Evolutionary conservation across 2,797 vertebrate genomes (phyloP).

Genomic region (Xerus rutilus): DNA sequence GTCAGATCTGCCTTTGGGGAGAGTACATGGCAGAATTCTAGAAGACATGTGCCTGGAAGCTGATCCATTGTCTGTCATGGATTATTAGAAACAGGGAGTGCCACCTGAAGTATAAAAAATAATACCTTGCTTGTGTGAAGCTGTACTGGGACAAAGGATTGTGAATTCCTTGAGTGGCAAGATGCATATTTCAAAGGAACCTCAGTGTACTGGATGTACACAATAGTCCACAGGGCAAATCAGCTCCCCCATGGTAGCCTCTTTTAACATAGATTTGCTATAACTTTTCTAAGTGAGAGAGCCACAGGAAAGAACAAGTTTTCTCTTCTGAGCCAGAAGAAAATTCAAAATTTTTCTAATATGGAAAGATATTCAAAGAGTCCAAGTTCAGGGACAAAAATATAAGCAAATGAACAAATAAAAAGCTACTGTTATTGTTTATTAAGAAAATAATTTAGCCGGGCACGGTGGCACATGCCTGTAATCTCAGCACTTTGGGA

Average conservation of each 20-base stretch:
- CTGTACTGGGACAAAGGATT: background rate
- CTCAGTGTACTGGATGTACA: background rate
- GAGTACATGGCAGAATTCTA: background rate
- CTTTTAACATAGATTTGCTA: background rate
- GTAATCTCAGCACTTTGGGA: too few species aligned
- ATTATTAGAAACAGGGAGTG: background rate
- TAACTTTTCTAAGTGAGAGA: accelerated
- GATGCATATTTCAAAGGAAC: background rate
- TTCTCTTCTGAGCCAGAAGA: background rate
- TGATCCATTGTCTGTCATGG: background rate
- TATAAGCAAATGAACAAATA: background rate
- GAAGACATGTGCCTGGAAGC: too few species aligned
- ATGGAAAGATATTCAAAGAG: background rate
- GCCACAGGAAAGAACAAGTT: background rate
- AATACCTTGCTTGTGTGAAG: background rate
- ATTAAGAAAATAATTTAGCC: background rate
- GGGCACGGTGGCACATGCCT: too few species aligned
- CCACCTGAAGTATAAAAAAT: background rate
- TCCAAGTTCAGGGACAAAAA: background rate
- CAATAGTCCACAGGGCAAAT: background rate
- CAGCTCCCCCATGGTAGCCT: background rate
- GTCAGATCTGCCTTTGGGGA: background rate
- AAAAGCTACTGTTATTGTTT: background rate
- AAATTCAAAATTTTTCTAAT: background rate
- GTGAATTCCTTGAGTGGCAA: background rate